Percentiles rank a stretch among this genome's conserved stretches.
Conservation (phyloP, 2,888 invertebrate genomes). For the Ochropacha duplaris region DNA sequence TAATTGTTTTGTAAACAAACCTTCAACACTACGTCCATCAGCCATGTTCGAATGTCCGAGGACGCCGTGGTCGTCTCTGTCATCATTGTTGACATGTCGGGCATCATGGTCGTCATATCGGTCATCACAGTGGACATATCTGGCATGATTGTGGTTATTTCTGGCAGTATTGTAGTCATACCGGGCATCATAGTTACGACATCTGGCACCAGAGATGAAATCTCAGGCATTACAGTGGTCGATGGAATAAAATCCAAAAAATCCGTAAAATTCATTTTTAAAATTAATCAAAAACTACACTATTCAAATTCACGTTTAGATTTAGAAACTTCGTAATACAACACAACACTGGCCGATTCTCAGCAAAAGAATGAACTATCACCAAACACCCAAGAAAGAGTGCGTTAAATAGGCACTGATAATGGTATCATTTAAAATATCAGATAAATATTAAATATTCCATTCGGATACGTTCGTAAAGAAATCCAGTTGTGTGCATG, state of each 20-base stretch:
- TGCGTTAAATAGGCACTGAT: conserved; percentile 43
- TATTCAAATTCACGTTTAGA: background rate
- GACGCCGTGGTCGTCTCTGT: conserved; percentile 39
- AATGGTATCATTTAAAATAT: conserved; percentile 50
- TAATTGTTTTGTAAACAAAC: conserved; percentile 43
- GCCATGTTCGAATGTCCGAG: conserved; percentile 60
- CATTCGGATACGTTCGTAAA: conserved; percentile 27
- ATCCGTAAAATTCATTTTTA: conserved; percentile 49
- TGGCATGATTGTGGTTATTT: conserved; percentile 12
- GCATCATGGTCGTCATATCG: conserved; percentile 14
- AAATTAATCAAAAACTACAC: conserved; percentile 11
- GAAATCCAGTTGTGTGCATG: conserved; percentile 16
- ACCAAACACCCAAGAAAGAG: conserved; percentile 34
- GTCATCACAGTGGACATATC: conserved; percentile 16
- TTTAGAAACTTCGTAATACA: conserved; percentile 15
- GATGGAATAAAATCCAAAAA: conserved; percentile 20
- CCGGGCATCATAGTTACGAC: conserved; percentile 12
- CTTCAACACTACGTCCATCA: conserved; percentile 60
- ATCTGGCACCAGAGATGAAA: conserved; percentile 17
- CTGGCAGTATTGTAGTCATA: conserved; percentile 18
- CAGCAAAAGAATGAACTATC: conserved; percentile 40
- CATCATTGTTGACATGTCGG: conserved; percentile 16
- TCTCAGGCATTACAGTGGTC: conserved; percentile 34
- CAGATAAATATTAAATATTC: conserved; percentile 50
- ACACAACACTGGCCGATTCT: conserved; percentile 24